These are phyloP conservation scores for Nomada fucata DNA, from an alignment of 2,888 invertebrate species.

Conservation along the genomic window DNA sequence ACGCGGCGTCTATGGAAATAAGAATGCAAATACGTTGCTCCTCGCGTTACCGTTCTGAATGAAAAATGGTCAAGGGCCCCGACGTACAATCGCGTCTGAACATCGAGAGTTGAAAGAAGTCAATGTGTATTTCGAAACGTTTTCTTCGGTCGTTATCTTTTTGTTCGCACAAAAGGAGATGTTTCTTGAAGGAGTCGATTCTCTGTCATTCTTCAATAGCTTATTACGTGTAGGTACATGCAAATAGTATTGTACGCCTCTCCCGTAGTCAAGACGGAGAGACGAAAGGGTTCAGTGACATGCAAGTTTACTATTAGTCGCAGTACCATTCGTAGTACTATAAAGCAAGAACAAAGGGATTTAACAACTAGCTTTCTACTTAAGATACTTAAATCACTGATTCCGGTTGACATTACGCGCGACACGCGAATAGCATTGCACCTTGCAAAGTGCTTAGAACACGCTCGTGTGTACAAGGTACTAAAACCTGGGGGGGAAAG, in stretches of 20 bases:
- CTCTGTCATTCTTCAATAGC: slow-evolving; percentile 11
- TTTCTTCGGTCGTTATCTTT: slow-evolving; percentile 5
- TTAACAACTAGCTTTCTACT: neutral
- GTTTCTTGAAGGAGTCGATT: slow-evolving; percentile 9
- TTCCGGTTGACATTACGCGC: slow-evolving; percentile 65
- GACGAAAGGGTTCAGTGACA: slow-evolving; percentile 16
- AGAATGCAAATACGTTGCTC: neutral
- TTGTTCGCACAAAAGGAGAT: neutral
- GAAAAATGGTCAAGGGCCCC: slow-evolving; percentile 16
- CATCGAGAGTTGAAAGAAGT: slow-evolving; percentile 19
- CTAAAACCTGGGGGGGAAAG: slow-evolving; percentile 27
- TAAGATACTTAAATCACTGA: slow-evolving; percentile 1
- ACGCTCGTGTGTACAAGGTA: slow-evolving; percentile 40
- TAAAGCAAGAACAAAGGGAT: no score
- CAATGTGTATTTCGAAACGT: slow-evolving; percentile 1
- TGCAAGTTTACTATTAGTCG: slow-evolving; percentile 19
- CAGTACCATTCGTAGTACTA: slow-evolving; percentile 28
- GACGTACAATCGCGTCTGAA: slow-evolving; percentile 2
- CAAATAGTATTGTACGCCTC: neutral
- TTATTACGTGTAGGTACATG: neutral
- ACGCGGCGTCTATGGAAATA: neutral
- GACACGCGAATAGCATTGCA: slow-evolving; percentile 63
- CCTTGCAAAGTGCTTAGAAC: slow-evolving; percentile 68
- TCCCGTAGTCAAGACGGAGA: neutral
- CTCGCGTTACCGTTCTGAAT: neutral